Percentiles rank a stretch among this genome's conserved stretches.
phyloP scores from a whole-genome alignment of 1,140 invertebrate genomes.

The Drosophila elegans region DNA sequence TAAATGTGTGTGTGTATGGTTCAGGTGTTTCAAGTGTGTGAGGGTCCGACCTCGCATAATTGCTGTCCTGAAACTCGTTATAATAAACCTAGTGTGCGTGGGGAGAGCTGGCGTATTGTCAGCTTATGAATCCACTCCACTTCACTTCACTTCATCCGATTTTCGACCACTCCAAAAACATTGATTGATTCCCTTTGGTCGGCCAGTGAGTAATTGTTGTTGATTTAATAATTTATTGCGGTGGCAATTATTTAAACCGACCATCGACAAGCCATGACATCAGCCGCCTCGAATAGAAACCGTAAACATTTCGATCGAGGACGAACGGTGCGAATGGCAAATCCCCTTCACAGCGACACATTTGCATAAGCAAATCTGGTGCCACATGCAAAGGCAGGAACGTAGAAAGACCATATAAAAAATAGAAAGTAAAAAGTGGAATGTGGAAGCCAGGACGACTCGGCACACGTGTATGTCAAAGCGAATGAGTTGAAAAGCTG shows the following conservation, averaged over 20 bases:
- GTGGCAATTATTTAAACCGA: constrained; percentile 73
- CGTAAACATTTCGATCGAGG: constrained; percentile 34
- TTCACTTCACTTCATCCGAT: constrained; percentile 30
- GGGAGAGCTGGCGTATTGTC: constrained; percentile 37
- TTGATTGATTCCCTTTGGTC: constrained; percentile 70
- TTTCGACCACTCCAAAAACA: constrained; percentile 25
- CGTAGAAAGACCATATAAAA: constrained; percentile 1
- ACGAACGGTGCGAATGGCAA: constrained; percentile 44
- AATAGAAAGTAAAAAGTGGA: constrained; percentile 6
- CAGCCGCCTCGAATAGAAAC: constrained; percentile 40
- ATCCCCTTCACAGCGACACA: constrained; percentile 54
- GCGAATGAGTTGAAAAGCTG: constrained; percentile 64
- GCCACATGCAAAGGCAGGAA: constrained; percentile 24
- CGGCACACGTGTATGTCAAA: constrained; percentile 26
- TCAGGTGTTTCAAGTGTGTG: neutral
- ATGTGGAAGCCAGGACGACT: constrained; percentile 3
- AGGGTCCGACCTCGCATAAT: constrained; percentile 55
- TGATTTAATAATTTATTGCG: constrained; percentile 79
- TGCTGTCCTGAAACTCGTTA: constrained; percentile 76
- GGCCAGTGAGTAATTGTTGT: constrained; percentile 74
- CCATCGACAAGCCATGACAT: constrained; percentile 54
- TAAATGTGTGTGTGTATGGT: neutral
- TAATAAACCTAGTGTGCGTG: constrained; percentile 48
- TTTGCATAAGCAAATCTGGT: constrained; percentile 70
- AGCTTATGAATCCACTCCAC: constrained; percentile 30